phyloP scores from a whole-genome alignment of 2,797 vertebrate genomes.

The Columba guinea region DNA sequence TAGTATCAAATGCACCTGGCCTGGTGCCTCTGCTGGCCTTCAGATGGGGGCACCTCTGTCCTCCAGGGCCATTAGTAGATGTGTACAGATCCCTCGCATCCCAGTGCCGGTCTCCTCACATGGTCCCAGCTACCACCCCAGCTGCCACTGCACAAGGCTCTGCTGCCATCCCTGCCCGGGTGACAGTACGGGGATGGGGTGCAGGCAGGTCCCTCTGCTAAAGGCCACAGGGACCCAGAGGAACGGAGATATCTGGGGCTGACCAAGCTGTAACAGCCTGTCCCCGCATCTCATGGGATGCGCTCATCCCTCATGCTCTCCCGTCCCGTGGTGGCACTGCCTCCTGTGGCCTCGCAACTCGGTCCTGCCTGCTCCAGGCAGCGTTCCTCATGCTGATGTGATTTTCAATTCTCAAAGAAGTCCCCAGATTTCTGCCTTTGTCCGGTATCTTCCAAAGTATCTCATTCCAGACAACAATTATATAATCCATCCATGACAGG shows the following conservation, averaged over 20 bases:
- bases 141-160: neutral
- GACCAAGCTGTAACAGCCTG: neutral
- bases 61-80: neutral
- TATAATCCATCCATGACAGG: conserved; percentile 56
- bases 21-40: neutral
- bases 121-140: neutral
- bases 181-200: accelerated
- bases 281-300: neutral
- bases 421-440: conserved; percentile 33
- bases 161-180: neutral
- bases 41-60: neutral
- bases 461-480: conserved; percentile 52
- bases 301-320: accelerated
- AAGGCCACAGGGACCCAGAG: neutral
- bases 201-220: neutral
- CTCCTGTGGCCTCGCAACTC: neutral
- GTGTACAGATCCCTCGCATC: accelerated
- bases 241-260: neutral
- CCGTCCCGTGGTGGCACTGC: accelerated
- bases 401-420: conserved; percentile 21
- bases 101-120: accelerated
- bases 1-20: neutral
- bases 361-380: neutral
- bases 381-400: neutral
- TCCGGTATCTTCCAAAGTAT: conserved; percentile 29